Evolutionary conservation across 2,888 invertebrate genomes (phyloP).

Genomic region (Eupithecia pulchellata): DNA sequence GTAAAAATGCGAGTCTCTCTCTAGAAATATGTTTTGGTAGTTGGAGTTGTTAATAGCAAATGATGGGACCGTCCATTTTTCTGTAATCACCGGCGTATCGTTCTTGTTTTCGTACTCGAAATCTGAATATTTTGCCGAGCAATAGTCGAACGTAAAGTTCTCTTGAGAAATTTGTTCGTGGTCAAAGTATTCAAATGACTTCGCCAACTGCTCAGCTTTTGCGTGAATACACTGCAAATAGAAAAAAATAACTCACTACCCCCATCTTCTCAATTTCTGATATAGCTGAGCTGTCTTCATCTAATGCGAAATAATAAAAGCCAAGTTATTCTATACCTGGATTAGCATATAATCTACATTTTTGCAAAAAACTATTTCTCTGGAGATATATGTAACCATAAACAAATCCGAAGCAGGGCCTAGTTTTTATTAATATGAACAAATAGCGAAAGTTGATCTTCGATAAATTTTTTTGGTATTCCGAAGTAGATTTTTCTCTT

Average conservation of each 20-base stretch:
- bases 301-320: neutral
- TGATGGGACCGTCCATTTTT: slow-evolving; percentile 53
- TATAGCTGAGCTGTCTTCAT: neutral
- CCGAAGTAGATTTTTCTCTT: too few relatives aligned
- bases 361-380: too few relatives aligned
- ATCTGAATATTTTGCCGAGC: slow-evolving; percentile 92
- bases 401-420: too few relatives aligned
- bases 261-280: neutral
- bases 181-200: slow-evolving; percentile 80
- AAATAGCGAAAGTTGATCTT: too few relatives aligned
- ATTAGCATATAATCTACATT: too few relatives aligned
- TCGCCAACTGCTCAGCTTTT: slow-evolving; percentile 89
- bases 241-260: slow-evolving; percentile 2
- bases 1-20: slow-evolving; percentile 93
- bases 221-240: slow-evolving; percentile 89
- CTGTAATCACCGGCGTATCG: neutral
- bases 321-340: too few relatives aligned
- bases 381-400: too few relatives aligned
- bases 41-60: slow-evolving; percentile 67
- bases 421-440: too few relatives aligned
- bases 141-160: slow-evolving; percentile 85
- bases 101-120: slow-evolving; percentile 60
- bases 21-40: slow-evolving; percentile 86
- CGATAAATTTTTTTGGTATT: too few relatives aligned
- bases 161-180: slow-evolving; percentile 53